Conservation (phyloP, 2,888 invertebrate genomes). For the Hypomecis atomaria region DNA sequence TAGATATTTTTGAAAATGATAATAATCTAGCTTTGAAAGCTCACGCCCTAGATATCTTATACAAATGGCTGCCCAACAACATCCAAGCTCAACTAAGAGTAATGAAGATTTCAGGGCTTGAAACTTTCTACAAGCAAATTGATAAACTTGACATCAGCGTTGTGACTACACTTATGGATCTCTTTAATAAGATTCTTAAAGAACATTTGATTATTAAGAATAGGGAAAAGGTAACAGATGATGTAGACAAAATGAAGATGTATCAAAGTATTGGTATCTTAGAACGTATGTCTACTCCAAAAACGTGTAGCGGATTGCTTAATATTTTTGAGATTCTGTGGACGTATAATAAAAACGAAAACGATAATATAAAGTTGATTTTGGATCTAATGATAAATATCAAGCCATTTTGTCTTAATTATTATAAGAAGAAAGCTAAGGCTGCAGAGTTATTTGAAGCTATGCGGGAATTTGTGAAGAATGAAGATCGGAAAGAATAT, state of each 20-base stretch:
- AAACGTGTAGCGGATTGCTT: conserved; percentile 65
- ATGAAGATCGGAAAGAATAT: conserved; percentile 45
- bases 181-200: conserved; percentile 68
- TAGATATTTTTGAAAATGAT: conserved; percentile 67
- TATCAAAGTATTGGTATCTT: conserved; percentile 70
- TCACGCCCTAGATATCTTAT: conserved; percentile 61
- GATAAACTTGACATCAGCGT: conserved; percentile 56
- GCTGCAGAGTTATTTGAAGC: conserved; percentile 53
- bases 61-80: conserved; percentile 67
- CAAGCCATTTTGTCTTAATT: conserved; percentile 60
- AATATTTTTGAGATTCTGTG: conserved; percentile 58
- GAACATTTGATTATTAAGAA: conserved; percentile 63
- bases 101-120: conserved; percentile 69
- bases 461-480: conserved; percentile 51
- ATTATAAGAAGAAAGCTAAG: conserved; percentile 52
- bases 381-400: conserved; percentile 61
- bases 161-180: conserved; percentile 56
- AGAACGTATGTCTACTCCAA: conserved; percentile 60
- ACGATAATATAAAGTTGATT: conserved; percentile 48
- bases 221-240: conserved; percentile 45
- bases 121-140: conserved; percentile 68
- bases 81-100: conserved; percentile 67
- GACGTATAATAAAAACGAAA: conserved; percentile 49
- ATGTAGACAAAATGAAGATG: conserved; percentile 51
- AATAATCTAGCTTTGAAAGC: conserved; percentile 60